Evolutionary conservation across 2,797 vertebrate genomes (phyloP).

Genomic region (Onychomys arenicola): DNA sequence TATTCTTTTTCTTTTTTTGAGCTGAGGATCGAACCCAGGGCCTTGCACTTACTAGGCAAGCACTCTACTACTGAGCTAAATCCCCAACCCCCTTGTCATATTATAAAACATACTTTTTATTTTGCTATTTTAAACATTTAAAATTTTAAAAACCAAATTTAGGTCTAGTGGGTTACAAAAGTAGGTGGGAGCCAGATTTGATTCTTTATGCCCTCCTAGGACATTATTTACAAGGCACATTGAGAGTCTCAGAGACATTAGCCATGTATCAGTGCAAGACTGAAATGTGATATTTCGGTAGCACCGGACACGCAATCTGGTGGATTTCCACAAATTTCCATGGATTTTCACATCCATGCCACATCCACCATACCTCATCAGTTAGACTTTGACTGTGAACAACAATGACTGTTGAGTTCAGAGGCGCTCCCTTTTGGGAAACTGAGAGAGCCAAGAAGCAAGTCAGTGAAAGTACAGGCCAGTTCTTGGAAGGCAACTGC

Average conservation of each 20-base stretch:
- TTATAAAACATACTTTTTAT: constrained; percentile 2
- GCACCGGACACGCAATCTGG: background rate
- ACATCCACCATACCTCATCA: background rate
- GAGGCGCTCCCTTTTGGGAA: background rate
- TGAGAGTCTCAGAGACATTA: background rate
- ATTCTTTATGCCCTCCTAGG: background rate
- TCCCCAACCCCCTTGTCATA: too few relatives aligned
- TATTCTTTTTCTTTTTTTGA: too few relatives aligned
- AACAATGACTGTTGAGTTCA: background rate
- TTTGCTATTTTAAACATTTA: background rate
- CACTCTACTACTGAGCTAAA: too few relatives aligned
- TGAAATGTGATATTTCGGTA: background rate
- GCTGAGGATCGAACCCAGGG: too few relatives aligned
- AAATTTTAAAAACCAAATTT: background rate
- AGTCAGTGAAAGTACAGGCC: background rate
- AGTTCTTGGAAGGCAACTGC: background rate
- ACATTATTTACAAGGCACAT: background rate
- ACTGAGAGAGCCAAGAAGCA: background rate
- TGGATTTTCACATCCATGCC: constrained; percentile 20
- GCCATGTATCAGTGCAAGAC: background rate
- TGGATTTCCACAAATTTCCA: background rate
- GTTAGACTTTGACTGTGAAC: background rate
- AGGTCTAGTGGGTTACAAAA: background rate
- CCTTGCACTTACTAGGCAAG: too few relatives aligned
- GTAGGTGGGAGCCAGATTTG: background rate